Evolutionary conservation across 2,113 vertebrate genomes (phyloP), one percentile per base, ranked within the genome.

Genomic region (Melanotaenia duboulayi): DNA sequence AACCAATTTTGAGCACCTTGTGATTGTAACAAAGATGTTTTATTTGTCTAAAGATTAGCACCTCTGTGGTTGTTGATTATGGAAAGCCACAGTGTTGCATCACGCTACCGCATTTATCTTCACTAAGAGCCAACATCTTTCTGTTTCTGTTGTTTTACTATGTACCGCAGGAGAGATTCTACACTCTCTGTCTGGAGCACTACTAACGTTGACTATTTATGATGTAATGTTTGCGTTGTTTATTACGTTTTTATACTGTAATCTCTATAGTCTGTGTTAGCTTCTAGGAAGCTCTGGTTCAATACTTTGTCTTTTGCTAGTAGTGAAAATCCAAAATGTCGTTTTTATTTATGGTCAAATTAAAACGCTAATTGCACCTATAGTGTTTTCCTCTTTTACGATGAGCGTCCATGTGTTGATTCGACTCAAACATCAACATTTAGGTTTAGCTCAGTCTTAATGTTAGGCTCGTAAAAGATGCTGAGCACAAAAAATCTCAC

Each of bases 211-310:
- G 10, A 51, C 68, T 67, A 62, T 60, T 77, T 71, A 22, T 56
- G 57, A 19, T 7, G 19, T 72, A 51, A 49, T 52, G 58, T 86
- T 65, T 58, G 50, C 57, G 24, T 17, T 65, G 35, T 76, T 76
- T 76, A 37, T 8, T 68, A 28, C 54, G 55, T 77, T 74, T 80
- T 84, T 71, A 60, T 83, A 81, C 77, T 51, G 60, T 83, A 75
- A 68, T 80, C 63, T 64, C 65, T 77, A 35, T 19, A 42, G 12
- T 78, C 78, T 84, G 20, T 55, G 54, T 88, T 87, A 52, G 87
- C 84, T 90, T 91, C 90, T 70, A 84, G 86, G 87, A 91, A 90
- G 84, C 87, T 81, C 4, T 42, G 44, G 46, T 25, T 74, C 55
- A 56, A 40, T 11, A 20, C 25, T 63, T 19, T 22, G 44, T 19